Base-by-base conservation (phyloP, 2,113 vertebrate species). In the Halichoeres trimaculatus region DNA sequence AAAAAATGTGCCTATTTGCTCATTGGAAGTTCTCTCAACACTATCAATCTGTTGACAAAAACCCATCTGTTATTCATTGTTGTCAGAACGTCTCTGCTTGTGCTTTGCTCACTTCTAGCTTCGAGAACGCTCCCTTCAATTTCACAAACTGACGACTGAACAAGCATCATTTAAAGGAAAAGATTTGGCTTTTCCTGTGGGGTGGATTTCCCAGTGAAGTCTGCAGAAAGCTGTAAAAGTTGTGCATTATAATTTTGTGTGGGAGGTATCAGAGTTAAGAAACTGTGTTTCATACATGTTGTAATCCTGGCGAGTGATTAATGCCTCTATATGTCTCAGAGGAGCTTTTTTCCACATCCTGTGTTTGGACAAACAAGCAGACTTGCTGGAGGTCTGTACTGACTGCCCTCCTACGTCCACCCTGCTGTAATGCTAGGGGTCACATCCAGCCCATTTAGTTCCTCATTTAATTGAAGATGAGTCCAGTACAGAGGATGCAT, bases 41-140 rank as follows among this genome's bases (percentile, higher is more conserved):
- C 26, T 10, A 26, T 67, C 58, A 50, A 16, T 74, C 50, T 71
- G 58, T 34, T 59, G 61, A 35, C 60, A 23, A 50, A 48, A 70
- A 41, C 60, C 66, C 85, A 84, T 90, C 82, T 90, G 88, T 81
- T 88, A 58, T 52, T 85, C 59, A 88, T 87, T 60, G 68, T 81
- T 57, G 64, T 13, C 41, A 67, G 52, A 53, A 53, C 70, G n/a
- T 68, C 69, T 65, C 54, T 48, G 45, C 19, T n/a, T 35, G 73
- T 67, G 12, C 26, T 40, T 24, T 17, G 38, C 58, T 80, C 35
- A 47, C 61, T 57, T 24, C 56, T 24, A 19, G 67, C 62, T 57
- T 20, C 56, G 24, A 13, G 70, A 53, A 69, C 54, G 22, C 57
- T 70, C 80, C 57, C 62, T 75, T 57, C 23, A 48, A 54, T 16